Evolutionary conservation across 1,140 invertebrate species (phyloP).

Genomic region (Steinernema feltiae): DNA sequence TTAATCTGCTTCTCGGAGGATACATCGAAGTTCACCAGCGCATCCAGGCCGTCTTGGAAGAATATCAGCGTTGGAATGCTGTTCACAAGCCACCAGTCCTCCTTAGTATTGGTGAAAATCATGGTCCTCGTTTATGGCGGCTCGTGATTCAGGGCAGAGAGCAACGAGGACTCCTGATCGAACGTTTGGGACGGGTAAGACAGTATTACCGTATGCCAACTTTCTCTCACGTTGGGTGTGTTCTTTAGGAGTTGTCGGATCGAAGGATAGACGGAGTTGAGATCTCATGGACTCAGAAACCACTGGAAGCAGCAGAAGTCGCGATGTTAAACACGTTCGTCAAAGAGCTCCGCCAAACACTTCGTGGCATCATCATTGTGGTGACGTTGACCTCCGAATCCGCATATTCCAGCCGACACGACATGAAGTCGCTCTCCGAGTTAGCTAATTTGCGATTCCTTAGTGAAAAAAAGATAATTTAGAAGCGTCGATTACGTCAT

Average conservation of each 20-base stretch:
- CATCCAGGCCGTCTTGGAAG: background rate
- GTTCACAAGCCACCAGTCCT: background rate
- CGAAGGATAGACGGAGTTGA: background rate
- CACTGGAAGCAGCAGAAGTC: background rate
- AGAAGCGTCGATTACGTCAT: background rate
- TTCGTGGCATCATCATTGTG: background rate
- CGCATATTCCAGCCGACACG: background rate
- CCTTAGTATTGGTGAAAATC: background rate
- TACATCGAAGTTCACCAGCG: background rate
- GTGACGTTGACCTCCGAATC: background rate
- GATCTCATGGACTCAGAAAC: background rate
- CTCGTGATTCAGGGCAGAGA: background rate
- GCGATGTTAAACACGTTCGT: background rate
- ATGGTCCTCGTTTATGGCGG: background rate
- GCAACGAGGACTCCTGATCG: background rate
- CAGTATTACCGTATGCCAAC: background rate
- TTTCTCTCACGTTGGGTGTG: background rate
- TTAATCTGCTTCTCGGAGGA: background rate
- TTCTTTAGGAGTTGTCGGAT: background rate
- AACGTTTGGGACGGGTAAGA: background rate
- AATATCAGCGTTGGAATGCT: background rate
- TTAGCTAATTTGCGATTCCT: background rate
- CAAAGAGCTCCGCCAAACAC: background rate
- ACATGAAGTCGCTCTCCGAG: background rate
- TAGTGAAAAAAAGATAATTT: background rate